A percentile compares a stretch with the other conserved stretches of the same genome.
These are phyloP conservation scores for Dione vanillae DNA, from an alignment of 2,888 invertebrate genomes.

Conservation along the genomic window DNA sequence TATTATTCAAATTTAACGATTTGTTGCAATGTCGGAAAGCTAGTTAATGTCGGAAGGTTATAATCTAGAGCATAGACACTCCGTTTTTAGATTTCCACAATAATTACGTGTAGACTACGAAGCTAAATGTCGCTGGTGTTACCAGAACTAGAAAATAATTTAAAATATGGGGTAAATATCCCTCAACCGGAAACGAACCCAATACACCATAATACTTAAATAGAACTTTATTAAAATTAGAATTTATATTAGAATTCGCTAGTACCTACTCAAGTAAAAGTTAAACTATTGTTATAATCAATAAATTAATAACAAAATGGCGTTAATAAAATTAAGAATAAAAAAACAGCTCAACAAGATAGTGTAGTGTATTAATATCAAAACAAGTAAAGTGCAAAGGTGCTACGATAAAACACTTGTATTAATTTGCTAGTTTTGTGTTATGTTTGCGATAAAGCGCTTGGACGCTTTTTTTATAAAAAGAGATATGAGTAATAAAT, in stretches of 20 bases:
- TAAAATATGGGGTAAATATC: too few relatives aligned
- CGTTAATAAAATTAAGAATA: slow-evolving; percentile 18
- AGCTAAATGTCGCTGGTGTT: too few relatives aligned
- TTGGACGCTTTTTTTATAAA: slow-evolving; percentile 9
- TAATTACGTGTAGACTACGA: too few relatives aligned
- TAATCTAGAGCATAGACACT: too few relatives aligned
- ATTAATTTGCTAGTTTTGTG: slow-evolving; percentile 65
- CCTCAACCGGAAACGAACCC: too few relatives aligned
- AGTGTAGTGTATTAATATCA: slow-evolving; percentile 45
- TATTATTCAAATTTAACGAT: too few relatives aligned
- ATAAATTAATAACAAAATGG: slow-evolving; percentile 15
- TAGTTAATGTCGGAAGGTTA: too few relatives aligned
- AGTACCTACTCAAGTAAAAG: not conserved
- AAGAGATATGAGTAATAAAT: slow-evolving; percentile 5
- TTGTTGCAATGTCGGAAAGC: too few relatives aligned
- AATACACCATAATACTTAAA: too few relatives aligned
- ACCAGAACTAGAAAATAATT: too few relatives aligned
- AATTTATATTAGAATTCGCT: not conserved
- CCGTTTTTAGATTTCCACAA: too few relatives aligned
- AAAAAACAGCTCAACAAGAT: slow-evolving; percentile 18
- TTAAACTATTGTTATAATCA: not conserved
- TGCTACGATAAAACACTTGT: slow-evolving; percentile 65
- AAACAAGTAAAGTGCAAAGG: slow-evolving; percentile 64
- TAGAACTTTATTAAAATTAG: too few relatives aligned
- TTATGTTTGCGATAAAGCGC: slow-evolving; percentile 13